A percentile compares a stretch with the other conserved stretches of the same genome.
These are phyloP conservation scores for Antitype chi DNA, from an alignment of 2,888 invertebrate species.

Conservation along the genomic window DNA sequence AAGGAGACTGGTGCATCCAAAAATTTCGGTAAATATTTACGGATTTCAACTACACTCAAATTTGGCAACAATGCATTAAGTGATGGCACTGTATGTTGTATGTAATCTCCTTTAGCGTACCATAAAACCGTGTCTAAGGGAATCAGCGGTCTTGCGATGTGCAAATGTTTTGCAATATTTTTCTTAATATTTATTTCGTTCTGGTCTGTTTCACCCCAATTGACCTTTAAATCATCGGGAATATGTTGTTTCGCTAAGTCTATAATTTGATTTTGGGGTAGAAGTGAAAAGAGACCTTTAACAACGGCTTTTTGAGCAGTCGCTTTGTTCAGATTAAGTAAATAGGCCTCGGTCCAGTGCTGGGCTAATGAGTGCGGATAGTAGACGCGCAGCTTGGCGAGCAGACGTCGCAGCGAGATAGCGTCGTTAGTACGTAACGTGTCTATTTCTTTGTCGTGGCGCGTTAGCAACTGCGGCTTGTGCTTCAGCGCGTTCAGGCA, in stretches of 20 bases:
- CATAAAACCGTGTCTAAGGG: constrained; percentile 73
- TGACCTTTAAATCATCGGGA: constrained; percentile 76
- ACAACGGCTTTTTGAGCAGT: constrained; percentile 72
- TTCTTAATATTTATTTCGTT: constrained; percentile 73
- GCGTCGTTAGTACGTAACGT: constrained; percentile 70
- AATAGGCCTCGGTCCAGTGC: constrained; percentile 71
- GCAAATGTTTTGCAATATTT: constrained; percentile 78
- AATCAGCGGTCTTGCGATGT: constrained; percentile 78
- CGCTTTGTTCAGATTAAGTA: constrained; percentile 67
- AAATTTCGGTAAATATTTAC: constrained; percentile 69
- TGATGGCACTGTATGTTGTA: constrained; percentile 80
- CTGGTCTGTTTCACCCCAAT: constrained; percentile 77
- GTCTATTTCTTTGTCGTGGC: constrained; percentile 68
- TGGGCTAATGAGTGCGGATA: constrained; percentile 76
- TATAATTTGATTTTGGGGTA: constrained; percentile 70
- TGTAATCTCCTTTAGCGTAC: constrained; percentile 83
- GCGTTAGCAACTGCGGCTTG: constrained; percentile 74
- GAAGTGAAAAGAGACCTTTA: constrained; percentile 73
- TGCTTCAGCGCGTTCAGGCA: constrained; percentile 83
- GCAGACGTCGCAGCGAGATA: constrained; percentile 67
- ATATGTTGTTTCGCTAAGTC: constrained; percentile 73
- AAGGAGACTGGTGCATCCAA: constrained; percentile 76
- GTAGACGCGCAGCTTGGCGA: constrained; percentile 79
- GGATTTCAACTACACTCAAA: constrained; percentile 69
- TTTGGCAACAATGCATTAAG: constrained; percentile 77